Evolutionary conservation across 2,797 vertebrate species (phyloP).

Genomic region (Manis javanica): DNA sequence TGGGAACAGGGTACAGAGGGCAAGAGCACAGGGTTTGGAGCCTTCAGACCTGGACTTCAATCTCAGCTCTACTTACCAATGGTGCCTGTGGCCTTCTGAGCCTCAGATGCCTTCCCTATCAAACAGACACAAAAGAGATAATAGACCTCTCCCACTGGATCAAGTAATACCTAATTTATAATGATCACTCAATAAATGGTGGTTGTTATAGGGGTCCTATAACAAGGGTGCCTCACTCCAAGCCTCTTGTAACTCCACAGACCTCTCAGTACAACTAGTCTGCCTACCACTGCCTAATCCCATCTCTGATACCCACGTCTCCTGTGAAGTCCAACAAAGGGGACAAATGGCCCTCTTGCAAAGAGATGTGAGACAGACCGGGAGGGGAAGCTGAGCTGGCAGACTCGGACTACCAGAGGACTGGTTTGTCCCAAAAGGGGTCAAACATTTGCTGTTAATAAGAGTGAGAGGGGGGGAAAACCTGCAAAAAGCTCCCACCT

Average conservation of each 20-base stretch:
- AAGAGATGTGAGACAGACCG: conserved; percentile 82
- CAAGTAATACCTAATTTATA: neutral
- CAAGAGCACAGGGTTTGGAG: neutral
- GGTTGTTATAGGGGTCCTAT: neutral
- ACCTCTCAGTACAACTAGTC: conserved; percentile 69
- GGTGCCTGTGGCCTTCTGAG: neutral
- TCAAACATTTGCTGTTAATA: conserved; percentile 80
- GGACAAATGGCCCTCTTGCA: conserved; percentile 85
- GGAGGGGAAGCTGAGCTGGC: conserved; percentile 76
- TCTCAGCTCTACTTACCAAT: neutral
- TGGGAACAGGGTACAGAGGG: neutral
- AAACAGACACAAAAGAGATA: neutral
- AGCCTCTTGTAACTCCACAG: neutral
- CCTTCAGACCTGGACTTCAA: neutral
- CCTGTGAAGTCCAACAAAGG: conserved; percentile 82
- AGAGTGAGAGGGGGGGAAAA: neutral
- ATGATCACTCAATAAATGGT: neutral
- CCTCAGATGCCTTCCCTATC: neutral
- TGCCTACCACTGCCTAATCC: conserved; percentile 81
- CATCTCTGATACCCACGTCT: conserved; percentile 50
- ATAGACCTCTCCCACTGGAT: neutral
- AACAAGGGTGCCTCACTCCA: neutral
- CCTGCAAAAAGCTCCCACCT: conserved; percentile 59
- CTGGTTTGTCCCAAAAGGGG: conserved; percentile 78
- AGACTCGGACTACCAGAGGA: conserved; percentile 80